Conservation (phyloP, 2,113 vertebrate species). For the Micromys minutus region DNA sequence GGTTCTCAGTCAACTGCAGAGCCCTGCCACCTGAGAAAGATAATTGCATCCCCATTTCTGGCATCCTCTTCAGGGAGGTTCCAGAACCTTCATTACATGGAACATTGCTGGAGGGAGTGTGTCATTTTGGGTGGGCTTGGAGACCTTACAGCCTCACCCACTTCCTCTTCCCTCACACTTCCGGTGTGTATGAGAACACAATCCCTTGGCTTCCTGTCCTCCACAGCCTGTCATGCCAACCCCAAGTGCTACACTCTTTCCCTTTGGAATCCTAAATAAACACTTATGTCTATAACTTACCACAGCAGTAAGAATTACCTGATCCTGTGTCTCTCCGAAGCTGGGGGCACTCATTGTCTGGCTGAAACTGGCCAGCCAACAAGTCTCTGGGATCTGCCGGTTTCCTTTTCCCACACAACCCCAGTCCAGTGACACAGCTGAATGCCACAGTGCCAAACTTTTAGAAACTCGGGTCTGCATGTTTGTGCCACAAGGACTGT, state of each 20-base stretch:
- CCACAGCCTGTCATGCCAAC: not conserved
- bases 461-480: too few species aligned
- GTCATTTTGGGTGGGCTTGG: not conserved
- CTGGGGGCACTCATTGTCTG: rapidly evolving
- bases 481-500: not conserved
- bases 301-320: not conserved
- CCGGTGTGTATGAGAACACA: not conserved
- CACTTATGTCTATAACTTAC: not conserved
- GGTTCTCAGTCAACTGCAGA: not conserved
- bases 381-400: not conserved
- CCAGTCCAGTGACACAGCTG: not conserved
- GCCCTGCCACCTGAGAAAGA: not conserved
- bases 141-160: not conserved
- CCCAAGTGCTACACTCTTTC: not conserved
- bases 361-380: not conserved
- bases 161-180: not conserved
- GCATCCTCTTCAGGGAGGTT: too few species aligned
- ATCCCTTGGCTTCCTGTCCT: not conserved
- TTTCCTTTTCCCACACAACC: too few species aligned
- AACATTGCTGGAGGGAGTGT: not conserved
- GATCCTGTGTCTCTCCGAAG: not conserved
- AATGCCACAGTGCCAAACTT: not conserved
- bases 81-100: not conserved
- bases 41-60: not conserved
- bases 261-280: not conserved